Base-by-base conservation (phyloP, 2,888 invertebrate genomes). In the Ariolimax columbianus region DNA sequence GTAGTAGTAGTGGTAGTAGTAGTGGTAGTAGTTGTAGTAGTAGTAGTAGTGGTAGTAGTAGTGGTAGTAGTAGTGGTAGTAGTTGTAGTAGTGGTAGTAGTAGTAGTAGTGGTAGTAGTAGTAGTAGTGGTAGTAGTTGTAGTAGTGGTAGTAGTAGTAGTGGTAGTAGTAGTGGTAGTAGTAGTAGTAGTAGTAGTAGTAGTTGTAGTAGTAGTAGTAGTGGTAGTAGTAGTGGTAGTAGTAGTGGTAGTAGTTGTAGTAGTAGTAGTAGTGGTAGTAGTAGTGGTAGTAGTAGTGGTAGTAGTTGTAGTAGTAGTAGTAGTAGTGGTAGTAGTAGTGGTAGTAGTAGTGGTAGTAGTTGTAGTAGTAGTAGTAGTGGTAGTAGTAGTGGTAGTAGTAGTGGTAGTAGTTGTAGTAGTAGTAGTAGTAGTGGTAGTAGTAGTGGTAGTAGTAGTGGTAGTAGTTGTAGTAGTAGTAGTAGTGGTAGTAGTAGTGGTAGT, bases 401-500 rank as follows among this genome's bases (percentile, higher is more conserved):
- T 77, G 40, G 77, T 77, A 43, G 77, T 77, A 43, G 77, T 77
- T 40, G 77, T 77, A 40, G 68, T 43, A 40, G 38, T 40, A 70
- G 81, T 70, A 23, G 43, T 43, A 40, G 43, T 68, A 19, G 38
- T 38, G 33, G 68, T 70, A 40, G 70, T 30, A 40, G 66, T 40
- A 23, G 81, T 70, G 30, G 81, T 11, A 43, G 47, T 11, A 43
- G 77, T 77, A 43, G 77, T 77, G 26, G 77, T 11, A 81, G 81
- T 47, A 0, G 70, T 40, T 47, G 47, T 47, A 43, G 51, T 17
- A 70, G 81, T 80, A 66, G 59, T 59, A 36, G 80, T 80, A 66
- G 59, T 59, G 26, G 80, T 72, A 36, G 80, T 80, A 66, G 59
- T 59, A 36, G 80, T 80, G 30, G 59, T 38, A 36, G 80, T 68